Evolutionary conservation across 2,113 vertebrate genomes (phyloP), one percentile per base, ranked within the genome.

Genomic region (Setophaga kirtlandii): DNA sequence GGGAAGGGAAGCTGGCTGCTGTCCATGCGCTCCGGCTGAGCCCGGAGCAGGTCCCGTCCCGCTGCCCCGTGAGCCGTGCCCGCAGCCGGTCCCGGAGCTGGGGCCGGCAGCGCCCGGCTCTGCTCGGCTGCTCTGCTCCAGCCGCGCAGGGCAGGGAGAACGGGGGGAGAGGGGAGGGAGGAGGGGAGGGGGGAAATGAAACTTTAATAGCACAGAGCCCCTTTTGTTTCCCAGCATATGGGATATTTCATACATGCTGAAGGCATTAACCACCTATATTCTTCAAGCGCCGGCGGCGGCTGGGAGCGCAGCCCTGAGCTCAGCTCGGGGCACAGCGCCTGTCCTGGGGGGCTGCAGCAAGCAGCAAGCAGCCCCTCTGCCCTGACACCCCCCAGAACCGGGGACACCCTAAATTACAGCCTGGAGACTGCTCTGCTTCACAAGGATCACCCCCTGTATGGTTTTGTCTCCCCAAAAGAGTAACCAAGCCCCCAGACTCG

Each of bases 201-300:
- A 97, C 98, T 98, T 98, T 98, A 98, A 98, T 98, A 98, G 98
- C 98, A 97, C 97, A 98, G 98, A 98, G 98, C 97, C 98, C 98
- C 98, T 98, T 98, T 98, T 98, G 98, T 98, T 98, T 97, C 98
- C 67, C 95, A 95, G 97, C 98, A 98, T 98, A 98, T 98, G 98
- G 98, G 98, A 98, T 98, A 98, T 98, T 98, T 98, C 98, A 97
- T 98, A 98, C 98, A 98, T 98, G 93, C 98, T 98, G 98, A 98
- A 98, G 98, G 98, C 98, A 98, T 98, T 98, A 98, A 97, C 97
- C 97, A 97, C 98, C 98, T 98, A 98, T 98, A 97, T 97, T 95
- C 97, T 98, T 95, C 97, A 94, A 97, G 97, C 53, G n/a, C 96
- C 94, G 6, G 1, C 95, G 94, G 96, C 81, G 84, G 94, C 96